Conservation (phyloP, 1,140 invertebrate genomes). For the Penaeus indicus region DNA sequence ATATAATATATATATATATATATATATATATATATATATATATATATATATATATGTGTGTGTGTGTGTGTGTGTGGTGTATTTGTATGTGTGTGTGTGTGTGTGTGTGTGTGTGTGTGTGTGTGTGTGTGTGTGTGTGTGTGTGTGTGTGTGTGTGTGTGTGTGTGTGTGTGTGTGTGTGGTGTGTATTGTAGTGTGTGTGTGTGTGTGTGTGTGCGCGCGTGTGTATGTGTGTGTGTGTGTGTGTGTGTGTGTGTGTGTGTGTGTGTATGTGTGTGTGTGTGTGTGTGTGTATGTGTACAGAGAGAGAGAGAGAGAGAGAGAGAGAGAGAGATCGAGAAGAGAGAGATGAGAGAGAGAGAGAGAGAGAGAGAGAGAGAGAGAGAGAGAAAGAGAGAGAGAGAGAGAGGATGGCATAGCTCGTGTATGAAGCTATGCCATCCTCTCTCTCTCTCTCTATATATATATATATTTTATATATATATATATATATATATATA, state of each 20-base stretch:
- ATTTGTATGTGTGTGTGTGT: not conserved
- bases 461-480: too few relatives aligned
- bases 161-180: too few relatives aligned
- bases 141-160: constrained; percentile 9
- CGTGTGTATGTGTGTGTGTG: not conserved
- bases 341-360: not conserved
- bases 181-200: not conserved
- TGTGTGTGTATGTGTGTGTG: not conserved
- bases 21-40: constrained; percentile 11
- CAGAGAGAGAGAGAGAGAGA: not conserved
- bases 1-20: too few relatives aligned
- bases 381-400: too few relatives aligned
- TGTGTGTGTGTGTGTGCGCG: not conserved
- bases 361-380: not conserved
- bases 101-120: constrained; percentile 24
- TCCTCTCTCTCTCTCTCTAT: too few relatives aligned
- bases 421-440: too few relatives aligned
- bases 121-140: not conserved
- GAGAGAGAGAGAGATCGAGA: not conserved
- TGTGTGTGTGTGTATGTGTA: too few relatives aligned
- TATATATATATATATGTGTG: not conserved
- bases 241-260: constrained; percentile 5
- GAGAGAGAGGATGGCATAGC: too few relatives aligned
- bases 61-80: constrained; percentile 18
- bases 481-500: too few relatives aligned